Conservation (phyloP, 1,140 invertebrate genomes). For the Coenobita brevimanus region DNA sequence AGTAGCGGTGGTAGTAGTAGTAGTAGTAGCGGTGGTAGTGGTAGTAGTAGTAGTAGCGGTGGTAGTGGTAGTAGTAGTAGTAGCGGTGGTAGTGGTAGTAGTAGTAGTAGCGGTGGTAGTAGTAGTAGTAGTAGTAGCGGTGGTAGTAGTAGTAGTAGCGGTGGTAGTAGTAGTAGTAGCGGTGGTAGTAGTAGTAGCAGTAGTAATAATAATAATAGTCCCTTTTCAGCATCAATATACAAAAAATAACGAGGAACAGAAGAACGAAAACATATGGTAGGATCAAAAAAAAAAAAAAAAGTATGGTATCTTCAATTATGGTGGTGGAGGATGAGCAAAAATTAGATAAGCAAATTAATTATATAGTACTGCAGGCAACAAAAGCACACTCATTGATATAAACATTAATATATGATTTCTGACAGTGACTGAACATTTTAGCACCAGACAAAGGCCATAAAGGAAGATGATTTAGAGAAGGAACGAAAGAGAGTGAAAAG, state of each 20-base stretch:
- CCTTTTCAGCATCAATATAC: not conserved
- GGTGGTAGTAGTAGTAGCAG: not conserved
- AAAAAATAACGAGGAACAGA: not conserved
- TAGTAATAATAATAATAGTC: not conserved
- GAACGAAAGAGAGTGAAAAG: not conserved
- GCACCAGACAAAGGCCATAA: too few relatives aligned
- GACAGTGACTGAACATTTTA: too few relatives aligned
- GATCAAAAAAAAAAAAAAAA: not conserved
- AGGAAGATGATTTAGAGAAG: too few relatives aligned
- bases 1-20: not conserved
- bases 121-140: not conserved
- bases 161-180: constrained; percentile 1
- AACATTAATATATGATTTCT: too few relatives aligned
- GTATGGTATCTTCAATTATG: too few relatives aligned
- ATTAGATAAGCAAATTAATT: too few relatives aligned
- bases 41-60: constrained; percentile 7
- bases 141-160: constrained; percentile 6
- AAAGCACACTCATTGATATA: too few relatives aligned
- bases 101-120: not conserved
- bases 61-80: constrained; percentile 10
- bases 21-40: not conserved
- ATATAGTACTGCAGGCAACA: too few relatives aligned
- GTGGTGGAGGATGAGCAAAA: too few relatives aligned
- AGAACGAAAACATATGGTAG: not conserved
- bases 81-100: not conserved